Conservation (phyloP, 2,113 vertebrate species). For the Pteropus alecto region DNA sequence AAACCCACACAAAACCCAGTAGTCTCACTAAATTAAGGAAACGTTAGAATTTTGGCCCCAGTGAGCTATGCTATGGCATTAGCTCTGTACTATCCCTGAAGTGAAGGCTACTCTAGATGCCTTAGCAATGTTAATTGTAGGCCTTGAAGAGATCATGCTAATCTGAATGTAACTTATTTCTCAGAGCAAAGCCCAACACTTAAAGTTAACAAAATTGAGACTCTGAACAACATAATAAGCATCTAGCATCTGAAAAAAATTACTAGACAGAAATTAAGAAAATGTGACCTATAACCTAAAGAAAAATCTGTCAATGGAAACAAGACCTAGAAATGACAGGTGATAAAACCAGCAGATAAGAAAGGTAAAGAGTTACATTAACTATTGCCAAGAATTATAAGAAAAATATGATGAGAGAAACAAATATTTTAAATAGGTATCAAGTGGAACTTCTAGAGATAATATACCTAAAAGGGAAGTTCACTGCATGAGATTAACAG, state of each 20-base stretch:
- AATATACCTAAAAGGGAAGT: not conserved
- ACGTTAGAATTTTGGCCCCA: not conserved
- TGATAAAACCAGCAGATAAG: not conserved
- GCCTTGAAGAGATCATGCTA: not conserved
- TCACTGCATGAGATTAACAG: not conserved
- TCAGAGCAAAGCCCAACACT: not conserved
- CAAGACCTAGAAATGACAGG: not conserved
- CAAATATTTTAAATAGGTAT: not conserved
- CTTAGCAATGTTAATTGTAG: not conserved
- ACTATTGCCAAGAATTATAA: not conserved
- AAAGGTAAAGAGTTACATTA: not conserved
- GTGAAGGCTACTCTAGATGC: not conserved
- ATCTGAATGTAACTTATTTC: not conserved
- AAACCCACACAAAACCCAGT: not conserved
- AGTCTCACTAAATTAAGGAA: not conserved
- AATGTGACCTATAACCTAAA: not conserved
- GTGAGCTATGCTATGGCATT: not conserved
- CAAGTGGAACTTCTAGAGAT: not conserved
- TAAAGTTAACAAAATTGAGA: not conserved
- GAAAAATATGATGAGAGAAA: not conserved
- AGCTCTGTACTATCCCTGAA: not conserved
- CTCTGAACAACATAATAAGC: not conserved
- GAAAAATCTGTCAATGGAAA: not conserved
- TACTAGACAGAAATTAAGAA: not conserved
- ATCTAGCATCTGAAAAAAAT: not conserved